Evolutionary conservation across 1,140 invertebrate genomes (phyloP).

Genomic region (Aphaenogaster floridana): DNA sequence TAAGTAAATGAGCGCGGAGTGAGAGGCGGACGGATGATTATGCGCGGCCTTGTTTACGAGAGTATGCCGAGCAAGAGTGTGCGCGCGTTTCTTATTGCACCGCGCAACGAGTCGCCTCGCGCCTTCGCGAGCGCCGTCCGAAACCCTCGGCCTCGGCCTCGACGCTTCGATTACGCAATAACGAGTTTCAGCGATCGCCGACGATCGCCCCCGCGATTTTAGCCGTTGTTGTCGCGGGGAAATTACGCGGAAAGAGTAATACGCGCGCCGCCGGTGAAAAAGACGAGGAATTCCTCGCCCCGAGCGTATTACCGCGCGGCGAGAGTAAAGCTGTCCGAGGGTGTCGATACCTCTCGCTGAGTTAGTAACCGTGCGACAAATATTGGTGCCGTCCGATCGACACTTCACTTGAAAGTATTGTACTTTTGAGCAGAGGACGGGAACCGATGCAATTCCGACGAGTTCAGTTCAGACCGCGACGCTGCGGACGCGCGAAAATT

Average conservation of each 20-base stretch:
- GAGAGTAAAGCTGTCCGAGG: neutral
- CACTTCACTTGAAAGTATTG: conserved; percentile 17
- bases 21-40: conserved; percentile 50
- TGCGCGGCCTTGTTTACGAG: conserved; percentile 66
- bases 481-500: neutral
- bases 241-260: conserved; percentile 23
- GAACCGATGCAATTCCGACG: conserved; percentile 1
- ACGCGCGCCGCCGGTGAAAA: neutral
- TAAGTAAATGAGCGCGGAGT: conserved; percentile 75
- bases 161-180: conserved; percentile 24
- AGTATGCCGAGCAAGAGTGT: neutral
- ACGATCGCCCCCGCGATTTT: conserved; percentile 19
- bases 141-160: conserved; percentile 18
- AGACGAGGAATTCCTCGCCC: neutral
- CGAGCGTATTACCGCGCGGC: neutral
- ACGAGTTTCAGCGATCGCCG: conserved; percentile 25
- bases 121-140: conserved; percentile 25
- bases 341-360: conserved; percentile 21
- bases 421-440: neutral
- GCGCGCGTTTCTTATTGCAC: conserved; percentile 12
- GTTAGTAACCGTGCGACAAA: conserved; percentile 13
- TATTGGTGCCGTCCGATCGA: conserved; percentile 37
- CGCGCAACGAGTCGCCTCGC: neutral
- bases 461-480: neutral
- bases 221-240: conserved; percentile 13